These are phyloP conservation scores for Acleris emargana DNA, from an alignment of 2,888 invertebrate species.

Conservation along the genomic window DNA sequence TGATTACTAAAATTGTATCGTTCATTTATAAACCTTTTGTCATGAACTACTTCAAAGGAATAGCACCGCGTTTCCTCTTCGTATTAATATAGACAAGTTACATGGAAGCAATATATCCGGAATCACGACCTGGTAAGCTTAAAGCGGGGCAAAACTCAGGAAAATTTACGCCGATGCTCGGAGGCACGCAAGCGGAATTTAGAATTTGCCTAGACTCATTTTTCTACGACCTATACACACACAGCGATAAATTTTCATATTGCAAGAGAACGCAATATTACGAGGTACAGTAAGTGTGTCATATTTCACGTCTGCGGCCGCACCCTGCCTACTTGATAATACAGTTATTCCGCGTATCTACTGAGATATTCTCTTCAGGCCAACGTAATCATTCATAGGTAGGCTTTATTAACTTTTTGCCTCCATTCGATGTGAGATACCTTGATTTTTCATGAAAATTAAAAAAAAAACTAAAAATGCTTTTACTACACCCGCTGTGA, in stretches of 20 bases:
- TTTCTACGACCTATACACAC: constrained; percentile 61
- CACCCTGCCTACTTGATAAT: constrained; percentile 67
- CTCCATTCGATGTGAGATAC: background rate
- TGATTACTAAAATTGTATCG: no score
- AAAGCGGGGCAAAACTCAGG: constrained; percentile 1
- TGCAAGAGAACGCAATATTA: constrained; percentile 79
- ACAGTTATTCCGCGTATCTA: constrained; percentile 61
- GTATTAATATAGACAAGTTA: background rate
- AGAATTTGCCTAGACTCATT: constrained; percentile 60
- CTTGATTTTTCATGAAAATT: background rate
- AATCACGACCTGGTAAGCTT: constrained; percentile 3
- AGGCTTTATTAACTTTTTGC: constrained; percentile 38
- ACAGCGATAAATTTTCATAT: constrained; percentile 82
- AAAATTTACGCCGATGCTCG: constrained; percentile 3
- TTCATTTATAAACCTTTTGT: background rate
- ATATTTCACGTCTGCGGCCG: constrained; percentile 75
- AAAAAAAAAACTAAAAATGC: no score
- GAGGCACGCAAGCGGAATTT: constrained; percentile 17
- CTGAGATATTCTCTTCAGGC: constrained; percentile 58
- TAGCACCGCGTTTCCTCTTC: background rate
- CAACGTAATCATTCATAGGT: constrained; percentile 45
- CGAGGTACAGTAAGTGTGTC: constrained; percentile 71
- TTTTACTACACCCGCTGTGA: no score
- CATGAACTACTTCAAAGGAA: background rate
- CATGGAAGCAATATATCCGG: background rate